Base-by-base conservation (phyloP, 2,888 invertebrate species). In the Idaea aversata region DNA sequence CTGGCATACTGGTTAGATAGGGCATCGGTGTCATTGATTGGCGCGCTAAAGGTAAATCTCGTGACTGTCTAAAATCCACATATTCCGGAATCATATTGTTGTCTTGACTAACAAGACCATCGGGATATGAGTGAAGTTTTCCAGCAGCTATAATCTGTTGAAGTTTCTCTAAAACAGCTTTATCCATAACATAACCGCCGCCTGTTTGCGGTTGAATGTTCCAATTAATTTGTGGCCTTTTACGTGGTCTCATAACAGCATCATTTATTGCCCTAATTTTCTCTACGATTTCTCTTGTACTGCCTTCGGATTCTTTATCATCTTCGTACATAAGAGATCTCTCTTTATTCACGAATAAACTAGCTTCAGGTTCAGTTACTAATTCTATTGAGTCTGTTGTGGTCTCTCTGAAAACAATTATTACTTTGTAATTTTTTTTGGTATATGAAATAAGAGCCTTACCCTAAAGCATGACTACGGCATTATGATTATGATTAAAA, bases 241-340 rank as follows among this genome's bases (percentile, higher is more conserved):
- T 83, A 34, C 77, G 75, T 59, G 89, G 82, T 85, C 92, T 85
- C 77, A 88, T 78, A 5, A 92, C 71, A 25, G 88, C 88, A 61
- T 90, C 87, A 74, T 95, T 95, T 5, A 94, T 87, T 67, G 87
- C 85, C 75, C 89, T 91, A 68, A 94, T 94, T 84, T 94, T 94
- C 58, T 93, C 89, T 36, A 94, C 77, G 65, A 94, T 94, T 47
- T 94, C 91, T 79, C 76, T 80, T 5, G 87, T 84, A 47, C 73
- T 77, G 3, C 76, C 78, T 68, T 78, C 75, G n/a, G 74, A 67
- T 62, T 82, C 75, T 35, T 77, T 69, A 25, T 78, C 77, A 70
- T 79, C 73, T 72, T 83, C 80, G 57, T 82, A 82, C 38, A 77
- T 72, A 5, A 88, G 71, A 61, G 87, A 80, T 70, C 81, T 79